Conservation (phyloP, 1,140 invertebrate genomes). For the Hyles euphorbiae region DNA sequence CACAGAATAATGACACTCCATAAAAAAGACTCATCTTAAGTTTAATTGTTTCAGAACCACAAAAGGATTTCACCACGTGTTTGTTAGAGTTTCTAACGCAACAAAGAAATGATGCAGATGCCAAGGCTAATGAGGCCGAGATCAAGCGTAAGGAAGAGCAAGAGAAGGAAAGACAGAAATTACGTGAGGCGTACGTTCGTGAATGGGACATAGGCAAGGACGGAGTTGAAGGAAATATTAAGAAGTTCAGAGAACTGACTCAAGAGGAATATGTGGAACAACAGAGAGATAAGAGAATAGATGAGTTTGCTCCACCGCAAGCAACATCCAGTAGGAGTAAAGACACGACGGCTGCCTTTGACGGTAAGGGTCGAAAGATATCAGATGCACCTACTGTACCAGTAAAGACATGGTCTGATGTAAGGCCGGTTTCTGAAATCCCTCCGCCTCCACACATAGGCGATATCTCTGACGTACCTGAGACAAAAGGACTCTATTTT, state of each 20-base stretch:
- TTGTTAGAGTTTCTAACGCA: conserved; percentile 71
- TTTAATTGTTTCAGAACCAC: conserved; percentile 52
- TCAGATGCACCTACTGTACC: conserved; percentile 17
- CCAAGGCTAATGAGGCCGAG: conserved; percentile 67
- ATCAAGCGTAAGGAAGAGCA: conserved; percentile 58
- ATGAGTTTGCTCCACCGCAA: conserved; percentile 80
- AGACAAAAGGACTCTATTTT: conserved; percentile 59
- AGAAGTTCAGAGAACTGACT: conserved; percentile 79
- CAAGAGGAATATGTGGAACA: conserved; percentile 89
- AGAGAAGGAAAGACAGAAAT: conserved; percentile 66
- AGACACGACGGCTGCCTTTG: conserved; percentile 46
- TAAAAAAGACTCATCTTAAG: too few relatives aligned
- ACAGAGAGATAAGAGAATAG: conserved; percentile 79
- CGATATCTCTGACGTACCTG: conserved; percentile 30
- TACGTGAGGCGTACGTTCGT: conserved; percentile 76
- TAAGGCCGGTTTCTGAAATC: conserved; percentile 39
- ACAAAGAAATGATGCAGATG: conserved; percentile 67
- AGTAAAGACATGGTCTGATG: conserved; percentile 58
- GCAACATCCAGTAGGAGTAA: conserved; percentile 29
- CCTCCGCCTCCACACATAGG: conserved; percentile 49
- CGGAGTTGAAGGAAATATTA: conserved; percentile 58
- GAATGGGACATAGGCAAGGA: conserved; percentile 84
- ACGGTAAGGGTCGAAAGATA: conserved; percentile 41
- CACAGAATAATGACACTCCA: too few relatives aligned
- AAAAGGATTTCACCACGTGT: conserved; percentile 57